A percentile compares a stretch with the other conserved stretches of the same genome.
These are phyloP conservation scores for Bovichtus diacanthus DNA, from an alignment of 2,797 vertebrate species.

Conservation along the genomic window DNA sequence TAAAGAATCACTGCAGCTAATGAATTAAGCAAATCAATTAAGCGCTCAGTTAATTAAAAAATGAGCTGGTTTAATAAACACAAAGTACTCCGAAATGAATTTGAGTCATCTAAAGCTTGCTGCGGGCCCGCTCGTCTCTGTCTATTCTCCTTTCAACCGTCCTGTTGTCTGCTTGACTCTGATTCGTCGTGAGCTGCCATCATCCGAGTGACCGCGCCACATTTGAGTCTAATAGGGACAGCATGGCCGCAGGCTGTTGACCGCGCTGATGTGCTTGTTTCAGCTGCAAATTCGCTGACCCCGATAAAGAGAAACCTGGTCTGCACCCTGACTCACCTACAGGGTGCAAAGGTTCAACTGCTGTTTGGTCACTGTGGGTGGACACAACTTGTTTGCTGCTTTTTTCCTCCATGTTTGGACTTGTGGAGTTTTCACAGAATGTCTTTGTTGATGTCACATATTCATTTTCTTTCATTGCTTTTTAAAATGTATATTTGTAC, in stretches of 20 bases:
- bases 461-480: constrained; percentile 4
- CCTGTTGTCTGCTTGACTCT: constrained; percentile 43
- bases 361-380: constrained; percentile 18
- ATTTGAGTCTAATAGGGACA: constrained; percentile 39
- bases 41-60: constrained; percentile 70
- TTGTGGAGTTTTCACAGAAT: background rate
- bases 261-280: constrained; percentile 37
- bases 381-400: constrained; percentile 19
- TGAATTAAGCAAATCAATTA: constrained; percentile 80
- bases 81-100: constrained; percentile 18
- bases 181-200: constrained; percentile 50
- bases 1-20: constrained; percentile 66
- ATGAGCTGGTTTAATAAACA: constrained; percentile 66
- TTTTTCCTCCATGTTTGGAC: background rate
- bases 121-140: background rate
- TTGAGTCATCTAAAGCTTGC: constrained; percentile 15
- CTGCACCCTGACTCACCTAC: constrained; percentile 38
- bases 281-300: constrained; percentile 36
- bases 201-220: constrained; percentile 34
- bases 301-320: constrained; percentile 31
- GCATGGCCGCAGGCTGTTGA: constrained; percentile 26
- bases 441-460: background rate
- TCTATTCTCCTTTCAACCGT: constrained; percentile 4
- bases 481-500: background rate
- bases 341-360: constrained; percentile 31